Percentiles rank a stretch among this genome's conserved stretches.
These are phyloP conservation scores for Acropora yongei DNA, from an alignment of 64 coral and sea anemone genomes.

Conservation along the genomic window DNA sequence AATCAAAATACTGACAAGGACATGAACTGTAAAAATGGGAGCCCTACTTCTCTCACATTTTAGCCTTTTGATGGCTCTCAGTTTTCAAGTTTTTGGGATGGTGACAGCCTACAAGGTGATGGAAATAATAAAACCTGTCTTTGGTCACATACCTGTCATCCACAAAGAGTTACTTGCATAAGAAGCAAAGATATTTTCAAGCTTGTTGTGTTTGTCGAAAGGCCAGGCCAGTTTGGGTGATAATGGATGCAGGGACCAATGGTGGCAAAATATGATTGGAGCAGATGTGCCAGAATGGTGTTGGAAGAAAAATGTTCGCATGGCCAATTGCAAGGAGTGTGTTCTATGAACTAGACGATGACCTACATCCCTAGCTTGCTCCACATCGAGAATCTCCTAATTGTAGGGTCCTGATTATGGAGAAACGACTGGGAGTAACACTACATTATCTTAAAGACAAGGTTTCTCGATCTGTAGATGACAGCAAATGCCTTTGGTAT, in stretches of 20 bases:
- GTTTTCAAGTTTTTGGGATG: slow-evolving; percentile 12
- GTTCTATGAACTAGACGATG: slow-evolving; percentile 25
- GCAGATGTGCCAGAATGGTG: slow-evolving; percentile 6
- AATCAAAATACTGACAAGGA: no score
- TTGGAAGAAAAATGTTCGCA: slow-evolving; percentile 33
- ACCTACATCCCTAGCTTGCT: not conserved
- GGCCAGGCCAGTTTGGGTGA: not conserved
- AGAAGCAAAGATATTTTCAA: not conserved
- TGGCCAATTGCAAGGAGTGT: not conserved
- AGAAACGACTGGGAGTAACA: no score
- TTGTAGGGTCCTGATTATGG: no score
- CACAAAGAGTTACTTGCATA: slow-evolving; percentile 17
- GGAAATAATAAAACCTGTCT: slow-evolving; percentile 16
- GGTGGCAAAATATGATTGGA: slow-evolving; percentile 5
- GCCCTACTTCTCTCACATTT: not conserved
- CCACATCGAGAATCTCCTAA: not conserved
- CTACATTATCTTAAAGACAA: slow-evolving; percentile 1
- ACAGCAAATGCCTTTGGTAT: slow-evolving; percentile 48
- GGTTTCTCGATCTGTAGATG: slow-evolving; percentile 8
- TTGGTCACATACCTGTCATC: slow-evolving; percentile 2
- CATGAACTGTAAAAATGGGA: not conserved
- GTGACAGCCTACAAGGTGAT: not conserved
- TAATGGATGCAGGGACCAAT: not conserved
- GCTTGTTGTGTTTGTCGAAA: slow-evolving; percentile 15
- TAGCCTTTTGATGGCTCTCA: not conserved